Evolutionary conservation across 2,113 vertebrate genomes (phyloP).

Genomic region (Capra hircus): DNA sequence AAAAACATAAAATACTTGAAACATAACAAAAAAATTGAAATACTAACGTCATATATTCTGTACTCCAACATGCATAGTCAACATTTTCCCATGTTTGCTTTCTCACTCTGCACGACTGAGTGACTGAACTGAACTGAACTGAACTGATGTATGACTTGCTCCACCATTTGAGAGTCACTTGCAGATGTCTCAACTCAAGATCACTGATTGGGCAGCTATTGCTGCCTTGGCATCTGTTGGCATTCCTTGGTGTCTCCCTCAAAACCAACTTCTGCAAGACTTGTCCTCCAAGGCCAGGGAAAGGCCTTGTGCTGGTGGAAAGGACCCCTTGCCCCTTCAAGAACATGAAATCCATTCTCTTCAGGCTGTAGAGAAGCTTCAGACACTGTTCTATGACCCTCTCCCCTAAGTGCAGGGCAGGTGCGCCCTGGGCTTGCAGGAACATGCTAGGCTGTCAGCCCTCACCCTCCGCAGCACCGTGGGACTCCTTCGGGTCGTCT

Average conservation of each 20-base stretch:
- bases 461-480: neutral
- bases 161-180: neutral
- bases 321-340: neutral
- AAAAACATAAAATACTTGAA: neutral
- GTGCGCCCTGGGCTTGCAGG: rapidly evolving
- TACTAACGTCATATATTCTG: neutral
- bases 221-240: neutral
- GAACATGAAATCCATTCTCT: neutral
- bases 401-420: neutral
- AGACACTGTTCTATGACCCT: neutral
- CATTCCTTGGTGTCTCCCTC: rapidly evolving
- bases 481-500: neutral
- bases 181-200: neutral
- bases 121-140: no score
- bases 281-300: neutral
- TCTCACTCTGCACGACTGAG: neutral
- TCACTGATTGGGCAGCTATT: neutral
- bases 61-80: neutral
- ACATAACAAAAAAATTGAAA: neutral
- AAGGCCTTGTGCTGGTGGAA: neutral
- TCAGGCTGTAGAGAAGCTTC: neutral
- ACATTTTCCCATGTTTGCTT: neutral
- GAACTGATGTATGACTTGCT: neutral
- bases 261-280: neutral
- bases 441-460: neutral